Percentiles rank a stretch among this genome's conserved stretches.
Evolutionary conservation across 1,140 invertebrate species (phyloP).

Genomic region (Drosophila ercepeae): DNA sequence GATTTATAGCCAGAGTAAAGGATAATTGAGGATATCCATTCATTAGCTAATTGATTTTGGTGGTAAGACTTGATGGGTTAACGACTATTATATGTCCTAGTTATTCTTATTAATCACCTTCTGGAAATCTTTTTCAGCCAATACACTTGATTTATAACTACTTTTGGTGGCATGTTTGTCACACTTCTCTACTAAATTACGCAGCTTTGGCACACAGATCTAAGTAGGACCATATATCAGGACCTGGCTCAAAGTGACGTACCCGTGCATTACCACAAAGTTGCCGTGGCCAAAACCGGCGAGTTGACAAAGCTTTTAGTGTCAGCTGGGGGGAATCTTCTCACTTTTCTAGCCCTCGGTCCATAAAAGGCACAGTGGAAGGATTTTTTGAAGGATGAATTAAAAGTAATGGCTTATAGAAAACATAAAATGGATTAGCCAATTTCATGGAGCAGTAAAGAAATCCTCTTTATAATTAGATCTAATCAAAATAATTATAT

Average conservation of each 20-base stretch:
- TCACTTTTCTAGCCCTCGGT: neutral
- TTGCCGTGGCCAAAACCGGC: slow-evolving; percentile 60
- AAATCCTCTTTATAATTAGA: no score
- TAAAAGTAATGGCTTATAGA: neutral
- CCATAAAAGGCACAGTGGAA: slow-evolving; percentile 1
- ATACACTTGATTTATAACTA: slow-evolving; percentile 50
- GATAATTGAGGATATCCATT: slow-evolving; percentile 12
- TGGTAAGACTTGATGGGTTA: neutral
- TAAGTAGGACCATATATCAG: slow-evolving; percentile 76
- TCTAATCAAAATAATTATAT: no score
- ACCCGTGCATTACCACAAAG: slow-evolving; percentile 66
- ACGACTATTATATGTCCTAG: neutral
- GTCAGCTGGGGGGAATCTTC: slow-evolving; percentile 28
- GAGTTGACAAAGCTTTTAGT: slow-evolving; percentile 82
- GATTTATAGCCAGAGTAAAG: slow-evolving; percentile 41
- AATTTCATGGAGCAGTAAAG: no score
- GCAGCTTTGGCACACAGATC: slow-evolving; percentile 40
- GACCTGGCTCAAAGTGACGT: slow-evolving; percentile 45
- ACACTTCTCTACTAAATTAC: slow-evolving; percentile 67
- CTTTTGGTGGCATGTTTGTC: slow-evolving; percentile 41
- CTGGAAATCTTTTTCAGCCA: slow-evolving; percentile 24
- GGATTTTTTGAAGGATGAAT: neutral
- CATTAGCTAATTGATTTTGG: slow-evolving; percentile 55
- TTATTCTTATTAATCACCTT: slow-evolving; percentile 38
- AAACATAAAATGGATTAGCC: no score